Evolutionary conservation across 1,140 invertebrate species (phyloP), one percentile per base, ranked within the genome.

Genomic region (Danaus plexippus): DNA sequence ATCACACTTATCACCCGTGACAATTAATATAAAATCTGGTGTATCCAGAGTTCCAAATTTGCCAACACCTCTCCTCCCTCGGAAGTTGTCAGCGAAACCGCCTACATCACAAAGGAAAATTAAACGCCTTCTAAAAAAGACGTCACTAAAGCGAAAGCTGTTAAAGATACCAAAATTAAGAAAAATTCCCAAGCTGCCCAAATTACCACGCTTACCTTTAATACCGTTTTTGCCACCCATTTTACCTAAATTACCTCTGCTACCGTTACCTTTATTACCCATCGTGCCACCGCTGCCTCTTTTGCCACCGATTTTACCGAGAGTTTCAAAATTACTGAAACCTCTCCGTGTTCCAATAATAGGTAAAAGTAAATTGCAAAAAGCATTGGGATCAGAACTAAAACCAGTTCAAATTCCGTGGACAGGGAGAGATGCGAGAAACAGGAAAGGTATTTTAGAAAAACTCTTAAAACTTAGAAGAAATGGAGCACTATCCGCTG

Each of bases 381-480:
- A 73, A 54, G 62, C 67, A 11, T 58, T 75, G 40, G 57, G 59
- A 3, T 69, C 65, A 18, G 61, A 73, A 54, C 9, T 71, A 40
- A 67, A 67, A 43, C 64, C 70, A 9, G 22, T 73, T 10, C 63
- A 59, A 45, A 43, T 66, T 22, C 57, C 52, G 15, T 15, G 15
- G 15, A 15, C 15, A 15, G 15, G 15, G 15, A 15, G 3, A n/a
- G 9, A 50, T n/a, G 51, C 66, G 9, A 61, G 62, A 41, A 13
- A 57, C 15, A 69, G 66, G 22, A 64, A 61, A 52, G 64, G 56
- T 57, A 61, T 79, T 40, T 52, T 71, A 32, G 59, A 73, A 22
- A 75, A 75, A 47, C 59, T 85, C 9, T 7, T 64, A 8, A 64
- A 80, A 44, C 59, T 85, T 22, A 76, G 66, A 54, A 76, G 50